Conservation (phyloP, 2,113 vertebrate genomes). For the Pagrus major region DNA sequence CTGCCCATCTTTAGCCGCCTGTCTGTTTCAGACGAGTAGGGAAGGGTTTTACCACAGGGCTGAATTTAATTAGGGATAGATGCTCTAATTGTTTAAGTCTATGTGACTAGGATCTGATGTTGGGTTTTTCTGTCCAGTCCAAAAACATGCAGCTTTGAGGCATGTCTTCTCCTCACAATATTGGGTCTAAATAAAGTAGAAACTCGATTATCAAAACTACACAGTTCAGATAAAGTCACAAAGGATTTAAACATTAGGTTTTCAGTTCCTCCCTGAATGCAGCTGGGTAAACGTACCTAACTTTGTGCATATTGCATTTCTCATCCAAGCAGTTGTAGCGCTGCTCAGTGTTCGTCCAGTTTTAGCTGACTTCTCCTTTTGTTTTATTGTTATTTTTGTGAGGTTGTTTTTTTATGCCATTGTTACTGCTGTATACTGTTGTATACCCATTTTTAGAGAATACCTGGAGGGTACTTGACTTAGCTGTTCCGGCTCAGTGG, state of each 20-base stretch:
- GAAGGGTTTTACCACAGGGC: constrained; percentile 31
- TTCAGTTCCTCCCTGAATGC: constrained; percentile 20
- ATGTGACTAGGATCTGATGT: not conserved
- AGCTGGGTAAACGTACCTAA: constrained; percentile 49
- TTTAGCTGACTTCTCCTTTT: constrained; percentile 59
- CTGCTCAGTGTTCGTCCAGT: constrained; percentile 79
- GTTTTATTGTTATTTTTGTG: not conserved
- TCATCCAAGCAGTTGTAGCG: constrained; percentile 72
- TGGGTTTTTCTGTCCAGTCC: not conserved
- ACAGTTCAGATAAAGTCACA: constrained; percentile 12
- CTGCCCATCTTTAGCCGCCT: constrained; percentile 88
- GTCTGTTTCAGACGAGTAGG: constrained; percentile 83
- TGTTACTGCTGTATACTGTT: constrained; percentile 84
- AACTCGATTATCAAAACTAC: not conserved
- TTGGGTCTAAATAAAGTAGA: not conserved
- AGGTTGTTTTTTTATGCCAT: constrained; percentile 40
- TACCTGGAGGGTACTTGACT: constrained; percentile 50
- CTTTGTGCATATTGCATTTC: constrained; percentile 86
- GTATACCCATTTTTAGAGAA: constrained; percentile 80
- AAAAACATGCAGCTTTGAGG: not conserved
- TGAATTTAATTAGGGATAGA: constrained; percentile 25
- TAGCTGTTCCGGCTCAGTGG: constrained; percentile 45
- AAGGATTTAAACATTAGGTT: constrained; percentile 8
- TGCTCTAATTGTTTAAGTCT: constrained; percentile 16
- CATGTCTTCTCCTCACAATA: too few species aligned